Conservation (phyloP, 2,113 vertebrate genomes). For the Pica pica region DNA sequence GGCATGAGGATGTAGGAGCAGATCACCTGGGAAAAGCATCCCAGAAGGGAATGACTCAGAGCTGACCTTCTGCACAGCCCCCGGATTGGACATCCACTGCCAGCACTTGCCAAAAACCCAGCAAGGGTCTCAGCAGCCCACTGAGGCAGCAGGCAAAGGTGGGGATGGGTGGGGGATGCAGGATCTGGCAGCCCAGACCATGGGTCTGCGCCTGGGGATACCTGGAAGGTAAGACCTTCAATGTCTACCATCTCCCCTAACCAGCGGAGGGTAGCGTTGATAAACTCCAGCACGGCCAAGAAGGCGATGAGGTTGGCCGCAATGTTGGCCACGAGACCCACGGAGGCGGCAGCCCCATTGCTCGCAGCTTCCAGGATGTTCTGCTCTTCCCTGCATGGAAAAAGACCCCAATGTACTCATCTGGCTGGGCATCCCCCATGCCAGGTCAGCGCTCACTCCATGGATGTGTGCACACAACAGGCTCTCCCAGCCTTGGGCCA, state of each 20-base stretch:
- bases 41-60: not conserved
- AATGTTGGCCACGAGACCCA: constrained; percentile 87
- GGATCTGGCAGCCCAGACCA: not conserved
- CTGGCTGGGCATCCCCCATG: not conserved
- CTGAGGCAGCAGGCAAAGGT: fast-evolving
- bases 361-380: constrained; percentile 92
- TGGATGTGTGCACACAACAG: not conserved
- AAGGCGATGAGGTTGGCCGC: constrained; percentile 89
- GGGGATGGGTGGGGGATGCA: not conserved
- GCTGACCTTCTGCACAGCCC: not conserved
- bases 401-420: not conserved
- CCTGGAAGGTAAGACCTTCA: constrained; percentile 85
- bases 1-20: constrained; percentile 93
- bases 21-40: constrained; percentile 76
- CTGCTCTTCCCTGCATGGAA: constrained; percentile 76
- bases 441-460: not conserved
- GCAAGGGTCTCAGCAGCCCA: not conserved
- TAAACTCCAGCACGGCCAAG: constrained; percentile 85
- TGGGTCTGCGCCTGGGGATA: constrained; percentile 19
- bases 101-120: not conserved
- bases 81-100: fast-evolving
- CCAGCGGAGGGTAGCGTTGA: constrained; percentile 85
- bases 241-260: constrained; percentile 86
- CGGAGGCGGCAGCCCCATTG: constrained; percentile 80
- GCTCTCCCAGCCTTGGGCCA: not conserved